Conservation (phyloP, 2,113 vertebrate genomes). For the Toxotes jaculatrix region DNA sequence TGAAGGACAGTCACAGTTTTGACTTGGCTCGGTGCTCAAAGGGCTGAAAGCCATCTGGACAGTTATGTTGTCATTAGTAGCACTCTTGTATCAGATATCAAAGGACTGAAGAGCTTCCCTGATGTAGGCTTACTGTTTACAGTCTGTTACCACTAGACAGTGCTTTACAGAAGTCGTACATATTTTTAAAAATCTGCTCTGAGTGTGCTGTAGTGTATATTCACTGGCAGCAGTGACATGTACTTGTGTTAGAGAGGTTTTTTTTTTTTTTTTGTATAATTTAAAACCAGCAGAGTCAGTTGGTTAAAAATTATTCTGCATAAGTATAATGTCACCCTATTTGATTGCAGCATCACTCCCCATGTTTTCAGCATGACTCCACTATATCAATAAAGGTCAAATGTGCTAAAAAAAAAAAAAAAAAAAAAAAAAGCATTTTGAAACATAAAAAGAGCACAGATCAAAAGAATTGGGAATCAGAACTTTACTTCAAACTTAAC, state of each 20-base stretch:
- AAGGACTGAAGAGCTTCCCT: conserved; percentile 8
- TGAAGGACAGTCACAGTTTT: conserved; percentile 46
- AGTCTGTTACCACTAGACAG: conserved; percentile 9
- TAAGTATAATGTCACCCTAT: no score
- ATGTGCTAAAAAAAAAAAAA: no score
- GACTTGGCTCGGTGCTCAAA: conserved; percentile 31
- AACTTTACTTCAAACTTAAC: no score
- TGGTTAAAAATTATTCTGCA: no score
- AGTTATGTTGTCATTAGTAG: conserved; percentile 36
- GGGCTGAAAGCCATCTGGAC: conserved; percentile 49
- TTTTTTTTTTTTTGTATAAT: no score
- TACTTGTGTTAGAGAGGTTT: background rate
- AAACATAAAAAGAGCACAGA: no score
- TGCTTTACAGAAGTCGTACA: background rate
- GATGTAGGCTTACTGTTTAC: conserved; percentile 17
- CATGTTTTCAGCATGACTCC: no score
- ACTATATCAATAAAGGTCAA: no score
- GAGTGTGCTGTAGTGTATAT: background rate
- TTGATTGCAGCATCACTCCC: no score
- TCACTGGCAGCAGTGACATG: background rate
- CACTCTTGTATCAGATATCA: conserved; percentile 44
- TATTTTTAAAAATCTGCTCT: background rate
- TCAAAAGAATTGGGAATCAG: no score
- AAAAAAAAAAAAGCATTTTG: no score
- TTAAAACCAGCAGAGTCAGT: no score